Evolutionary conservation across 1,140 invertebrate species (phyloP).

Genomic region (Nixonia krombeini): DNA sequence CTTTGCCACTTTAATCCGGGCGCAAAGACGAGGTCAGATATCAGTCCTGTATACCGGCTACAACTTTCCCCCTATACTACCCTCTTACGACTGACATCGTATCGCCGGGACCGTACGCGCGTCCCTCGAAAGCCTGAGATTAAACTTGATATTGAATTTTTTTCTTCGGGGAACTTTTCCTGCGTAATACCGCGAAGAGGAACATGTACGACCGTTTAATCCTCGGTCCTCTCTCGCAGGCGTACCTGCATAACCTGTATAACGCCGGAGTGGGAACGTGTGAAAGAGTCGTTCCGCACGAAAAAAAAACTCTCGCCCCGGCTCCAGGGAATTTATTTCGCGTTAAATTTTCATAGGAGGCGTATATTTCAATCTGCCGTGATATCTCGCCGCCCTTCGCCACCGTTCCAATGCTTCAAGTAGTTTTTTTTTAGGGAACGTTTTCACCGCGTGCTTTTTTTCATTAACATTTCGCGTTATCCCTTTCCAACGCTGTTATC

Average conservation of each 20-base stretch:
- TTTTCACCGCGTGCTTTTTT: constrained; percentile 11
- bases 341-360: constrained; percentile 40
- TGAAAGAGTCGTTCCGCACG: constrained; percentile 31
- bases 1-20: constrained; percentile 41
- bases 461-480: too few species aligned
- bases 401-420: background rate
- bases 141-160: constrained; percentile 56
- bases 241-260: constrained; percentile 25
- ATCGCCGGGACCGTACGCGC: constrained; percentile 28
- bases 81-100: constrained; percentile 42
- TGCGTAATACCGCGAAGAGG: constrained; percentile 42
- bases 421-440: background rate
- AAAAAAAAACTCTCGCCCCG: constrained; percentile 17
- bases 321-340: constrained; percentile 34
- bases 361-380: constrained; percentile 26
- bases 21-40: constrained; percentile 47
- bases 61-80: constrained; percentile 31
- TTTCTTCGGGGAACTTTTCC: constrained; percentile 44
- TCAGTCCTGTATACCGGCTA: constrained; percentile 34
- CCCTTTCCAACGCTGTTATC: too few species aligned
- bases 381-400: constrained; percentile 1
- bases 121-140: constrained; percentile 47
- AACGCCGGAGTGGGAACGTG: constrained; percentile 9
- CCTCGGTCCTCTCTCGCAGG: constrained; percentile 29
- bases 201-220: constrained; percentile 47